Conservation (phyloP, 1,140 invertebrate species). For the Drosophila sucinea region DNA sequence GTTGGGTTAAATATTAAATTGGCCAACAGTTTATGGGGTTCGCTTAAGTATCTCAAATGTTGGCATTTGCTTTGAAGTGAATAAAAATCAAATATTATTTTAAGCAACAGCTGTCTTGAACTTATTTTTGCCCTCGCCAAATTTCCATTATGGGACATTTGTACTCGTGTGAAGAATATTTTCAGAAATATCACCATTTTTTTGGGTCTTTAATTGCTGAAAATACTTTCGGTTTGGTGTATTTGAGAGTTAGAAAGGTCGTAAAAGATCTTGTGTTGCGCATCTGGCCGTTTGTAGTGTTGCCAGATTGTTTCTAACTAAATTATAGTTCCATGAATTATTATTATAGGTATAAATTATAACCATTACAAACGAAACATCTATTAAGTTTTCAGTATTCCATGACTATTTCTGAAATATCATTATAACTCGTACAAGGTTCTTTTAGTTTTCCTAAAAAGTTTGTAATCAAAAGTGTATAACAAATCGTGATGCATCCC, state of each 20-base stretch:
- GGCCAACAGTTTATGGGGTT: not conserved
- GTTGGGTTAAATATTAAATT: slow-evolving; percentile 4
- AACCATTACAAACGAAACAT: too few relatives aligned
- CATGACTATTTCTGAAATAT: too few relatives aligned
- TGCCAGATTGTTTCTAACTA: not conserved
- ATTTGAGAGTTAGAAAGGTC: not conserved
- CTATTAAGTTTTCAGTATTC: too few relatives aligned
- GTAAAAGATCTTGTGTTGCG: not conserved
- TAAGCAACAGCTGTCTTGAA: slow-evolving; percentile 30
- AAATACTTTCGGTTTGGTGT: not conserved
- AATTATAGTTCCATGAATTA: too few relatives aligned
- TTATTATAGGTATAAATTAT: too few relatives aligned
- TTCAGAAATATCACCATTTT: not conserved
- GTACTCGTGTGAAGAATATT: slow-evolving; percentile 13
- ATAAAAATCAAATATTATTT: slow-evolving; percentile 7
- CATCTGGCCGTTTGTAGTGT: not conserved
- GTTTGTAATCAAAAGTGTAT: too few relatives aligned
- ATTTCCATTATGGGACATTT: slow-evolving; percentile 30
- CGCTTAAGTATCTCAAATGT: not conserved
- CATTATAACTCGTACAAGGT: too few relatives aligned
- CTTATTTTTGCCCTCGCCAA: slow-evolving; percentile 2
- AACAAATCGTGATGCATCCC: too few relatives aligned
- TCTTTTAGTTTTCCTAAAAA: too few relatives aligned
- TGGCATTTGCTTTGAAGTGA: not conserved
- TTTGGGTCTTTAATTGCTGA: not conserved